phyloP scores from a whole-genome alignment of 2,888 invertebrate genomes.

The Cataglyphis altisquamis region DNA sequence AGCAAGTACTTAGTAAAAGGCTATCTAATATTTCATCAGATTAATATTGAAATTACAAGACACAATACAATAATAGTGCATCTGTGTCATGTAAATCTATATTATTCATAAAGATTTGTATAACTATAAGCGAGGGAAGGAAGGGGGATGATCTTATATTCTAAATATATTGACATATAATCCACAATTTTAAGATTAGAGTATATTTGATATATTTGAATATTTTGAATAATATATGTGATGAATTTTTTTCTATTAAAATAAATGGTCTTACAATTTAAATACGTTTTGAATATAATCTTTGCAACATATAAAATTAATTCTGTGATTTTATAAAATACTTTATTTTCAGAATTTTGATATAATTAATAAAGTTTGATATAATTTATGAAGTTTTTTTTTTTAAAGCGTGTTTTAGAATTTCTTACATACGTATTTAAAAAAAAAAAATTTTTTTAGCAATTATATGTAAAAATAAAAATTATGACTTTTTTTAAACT shows the following conservation, averaged over 20 bases:
- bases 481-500: background rate
- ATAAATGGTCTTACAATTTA: background rate
- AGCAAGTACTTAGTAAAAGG: conserved; percentile 14
- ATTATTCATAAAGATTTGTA: background rate
- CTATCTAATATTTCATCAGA: background rate
- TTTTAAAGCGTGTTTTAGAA: background rate
- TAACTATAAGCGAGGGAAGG: background rate
- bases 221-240: background rate
- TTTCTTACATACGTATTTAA: background rate
- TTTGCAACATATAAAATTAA: background rate
- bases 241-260: background rate
- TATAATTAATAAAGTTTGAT: background rate
- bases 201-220: background rate
- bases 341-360: background rate
- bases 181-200: background rate
- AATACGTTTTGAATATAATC: background rate
- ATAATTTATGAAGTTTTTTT: background rate
- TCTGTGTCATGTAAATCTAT: background rate
- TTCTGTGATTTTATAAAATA: background rate
- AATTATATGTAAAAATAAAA: background rate
- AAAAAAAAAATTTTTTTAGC: background rate
- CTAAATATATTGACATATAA: background rate
- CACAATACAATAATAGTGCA: conserved; percentile 14
- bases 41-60: background rate
- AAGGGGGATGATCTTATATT: background rate